These are phyloP conservation scores for Herpailurus yagouaroundi DNA, from an alignment of 2,113 vertebrate genomes.

Conservation along the genomic window DNA sequence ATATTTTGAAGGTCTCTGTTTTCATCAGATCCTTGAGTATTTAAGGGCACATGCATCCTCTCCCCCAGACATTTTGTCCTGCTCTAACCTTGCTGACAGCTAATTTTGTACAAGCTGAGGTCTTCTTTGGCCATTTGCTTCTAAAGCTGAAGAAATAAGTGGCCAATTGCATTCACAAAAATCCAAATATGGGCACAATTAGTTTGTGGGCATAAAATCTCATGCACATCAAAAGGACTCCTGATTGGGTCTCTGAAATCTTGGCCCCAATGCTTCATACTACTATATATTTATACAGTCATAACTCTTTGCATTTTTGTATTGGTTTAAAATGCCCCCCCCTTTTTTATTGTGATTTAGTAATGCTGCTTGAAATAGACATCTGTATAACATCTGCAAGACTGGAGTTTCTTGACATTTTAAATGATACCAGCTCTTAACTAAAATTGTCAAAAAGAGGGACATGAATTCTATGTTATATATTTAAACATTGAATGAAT, in stretches of 20 bases:
- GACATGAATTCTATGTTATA: slow-evolving; percentile 23
- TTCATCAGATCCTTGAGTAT: not conserved
- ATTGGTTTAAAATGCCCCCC: slow-evolving; percentile 26
- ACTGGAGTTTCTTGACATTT: slow-evolving; percentile 55
- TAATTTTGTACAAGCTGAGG: not conserved
- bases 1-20: not conserved
- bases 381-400: slow-evolving; percentile 72
- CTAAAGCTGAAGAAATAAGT: slow-evolving; percentile 34
- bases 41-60: not conserved
- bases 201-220: not conserved
- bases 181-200: slow-evolving; percentile 49
- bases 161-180: not conserved
- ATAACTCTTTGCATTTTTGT: slow-evolving; percentile 45
- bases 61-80: not conserved
- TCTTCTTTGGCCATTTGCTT: not conserved
- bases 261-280: slow-evolving; percentile 9
- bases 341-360: slow-evolving; percentile 61
- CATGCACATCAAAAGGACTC: not conserved
- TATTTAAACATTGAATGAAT: slow-evolving; percentile 63
- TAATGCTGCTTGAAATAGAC: slow-evolving; percentile 57
- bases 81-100: not conserved
- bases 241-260: slow-evolving; percentile 48
- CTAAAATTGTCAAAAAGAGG: slow-evolving; percentile 22
- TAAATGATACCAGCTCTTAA: slow-evolving; percentile 69
- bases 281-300: not conserved